Evolutionary conservation across 1,140 invertebrate species (phyloP).

Genomic region (Grapholita molesta): DNA sequence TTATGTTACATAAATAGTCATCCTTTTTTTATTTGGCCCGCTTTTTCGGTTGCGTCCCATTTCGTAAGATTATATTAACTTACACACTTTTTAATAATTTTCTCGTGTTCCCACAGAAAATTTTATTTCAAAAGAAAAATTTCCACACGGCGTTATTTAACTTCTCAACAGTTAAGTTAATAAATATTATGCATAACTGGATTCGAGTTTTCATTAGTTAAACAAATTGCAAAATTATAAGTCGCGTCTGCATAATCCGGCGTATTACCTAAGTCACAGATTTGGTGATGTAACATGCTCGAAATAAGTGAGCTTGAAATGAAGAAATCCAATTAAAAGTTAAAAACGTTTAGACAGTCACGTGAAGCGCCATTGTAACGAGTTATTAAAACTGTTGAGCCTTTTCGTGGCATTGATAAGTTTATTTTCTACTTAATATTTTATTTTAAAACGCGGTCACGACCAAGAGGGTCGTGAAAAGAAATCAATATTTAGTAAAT

Average conservation of each 20-base stretch:
- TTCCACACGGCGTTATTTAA: neutral
- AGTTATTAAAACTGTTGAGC: slow-evolving; percentile 34
- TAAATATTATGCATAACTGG: neutral
- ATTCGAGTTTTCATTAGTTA: neutral
- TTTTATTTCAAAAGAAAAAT: neutral
- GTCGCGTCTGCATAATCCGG: neutral
- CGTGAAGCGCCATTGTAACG: slow-evolving; percentile 40
- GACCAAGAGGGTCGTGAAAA: neutral
- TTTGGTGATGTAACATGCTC: neutral
- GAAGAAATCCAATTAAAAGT: slow-evolving; percentile 45
- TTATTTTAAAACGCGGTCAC: slow-evolving; percentile 29
- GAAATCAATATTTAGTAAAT: no score
- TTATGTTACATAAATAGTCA: neutral
- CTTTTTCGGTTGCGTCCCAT: neutral
- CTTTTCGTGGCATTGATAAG: slow-evolving; percentile 30
- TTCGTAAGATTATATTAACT: neutral
- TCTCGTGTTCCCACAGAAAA: neutral
- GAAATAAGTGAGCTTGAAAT: slow-evolving; percentile 31
- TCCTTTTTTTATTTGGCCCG: neutral
- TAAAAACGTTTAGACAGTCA: slow-evolving; percentile 41
- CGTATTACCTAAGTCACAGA: neutral
- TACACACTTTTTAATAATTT: neutral
- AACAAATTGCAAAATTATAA: neutral
- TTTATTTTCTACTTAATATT: slow-evolving; percentile 24
- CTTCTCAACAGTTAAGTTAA: neutral